phyloP scores from a whole-genome alignment of 1,140 invertebrate species.

The Drosophila arawakana region DNA sequence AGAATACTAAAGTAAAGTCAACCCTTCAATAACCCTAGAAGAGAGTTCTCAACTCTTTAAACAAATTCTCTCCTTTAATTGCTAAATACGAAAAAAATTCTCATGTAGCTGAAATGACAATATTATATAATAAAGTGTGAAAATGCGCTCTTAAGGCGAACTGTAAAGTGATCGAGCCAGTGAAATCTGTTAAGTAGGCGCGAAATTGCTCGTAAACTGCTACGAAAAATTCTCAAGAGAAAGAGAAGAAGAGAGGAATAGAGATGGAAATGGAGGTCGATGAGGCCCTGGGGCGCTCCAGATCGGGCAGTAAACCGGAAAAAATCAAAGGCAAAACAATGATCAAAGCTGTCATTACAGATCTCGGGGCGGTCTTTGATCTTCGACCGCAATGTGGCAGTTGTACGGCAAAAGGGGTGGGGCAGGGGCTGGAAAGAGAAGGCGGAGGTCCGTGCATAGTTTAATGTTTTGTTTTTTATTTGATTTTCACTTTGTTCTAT shows the following conservation, averaged over 20 bases:
- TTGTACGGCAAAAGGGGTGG: background rate
- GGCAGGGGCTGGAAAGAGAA: background rate
- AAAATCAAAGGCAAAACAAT: constrained; percentile 83
- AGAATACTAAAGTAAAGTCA: no score
- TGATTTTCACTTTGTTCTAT: constrained; percentile 83
- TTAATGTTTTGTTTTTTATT: constrained; percentile 83
- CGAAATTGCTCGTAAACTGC: constrained; percentile 69
- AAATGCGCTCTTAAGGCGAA: constrained; percentile 12
- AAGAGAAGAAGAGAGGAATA: background rate
- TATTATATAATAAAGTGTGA: constrained; percentile 24
- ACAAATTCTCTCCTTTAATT: no score
- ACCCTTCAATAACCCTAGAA: no score
- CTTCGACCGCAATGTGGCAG: constrained; percentile 71
- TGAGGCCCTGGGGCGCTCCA: constrained; percentile 27
- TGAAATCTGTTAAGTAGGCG: constrained; percentile 70
- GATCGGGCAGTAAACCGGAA: constrained; percentile 67
- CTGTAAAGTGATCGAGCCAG: constrained; percentile 38
- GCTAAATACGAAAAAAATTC: background rate
- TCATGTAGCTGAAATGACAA: background rate
- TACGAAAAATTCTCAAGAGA: constrained; percentile 8
- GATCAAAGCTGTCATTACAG: constrained; percentile 84
- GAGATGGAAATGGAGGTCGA: background rate
- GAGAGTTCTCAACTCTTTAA: no score
- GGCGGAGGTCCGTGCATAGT: constrained; percentile 44
- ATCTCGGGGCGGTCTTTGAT: constrained; percentile 81